Evolutionary conservation across 2,797 vertebrate genomes (phyloP).

Genomic region (Argyrosomus regius): DNA sequence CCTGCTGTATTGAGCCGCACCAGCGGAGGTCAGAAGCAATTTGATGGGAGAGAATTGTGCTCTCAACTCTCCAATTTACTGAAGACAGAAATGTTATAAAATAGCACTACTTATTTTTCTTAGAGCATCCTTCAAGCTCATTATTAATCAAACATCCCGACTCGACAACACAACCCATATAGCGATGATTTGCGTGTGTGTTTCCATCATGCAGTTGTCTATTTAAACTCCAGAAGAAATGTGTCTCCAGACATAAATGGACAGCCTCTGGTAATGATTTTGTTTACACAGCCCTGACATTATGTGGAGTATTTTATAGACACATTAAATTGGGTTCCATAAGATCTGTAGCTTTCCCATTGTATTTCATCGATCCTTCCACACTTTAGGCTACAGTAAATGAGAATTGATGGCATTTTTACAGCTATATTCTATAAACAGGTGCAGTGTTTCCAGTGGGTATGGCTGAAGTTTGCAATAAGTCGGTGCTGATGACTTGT

Average conservation of each 20-base stretch:
- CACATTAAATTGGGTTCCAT: conserved; percentile 11
- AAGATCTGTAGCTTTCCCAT: conserved; percentile 9
- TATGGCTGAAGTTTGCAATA: conserved; percentile 9
- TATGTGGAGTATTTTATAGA: background rate
- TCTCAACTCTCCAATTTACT: background rate
- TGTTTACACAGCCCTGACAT: conserved; percentile 7
- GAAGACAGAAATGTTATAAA: conserved; percentile 2
- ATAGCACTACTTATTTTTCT: conserved; percentile 9
- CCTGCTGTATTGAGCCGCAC: conserved; percentile 8
- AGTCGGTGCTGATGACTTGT: conserved; percentile 13
- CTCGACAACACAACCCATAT: background rate
- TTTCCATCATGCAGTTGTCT: background rate
- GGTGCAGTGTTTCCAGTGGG: background rate
- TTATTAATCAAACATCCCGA: conserved; percentile 7
- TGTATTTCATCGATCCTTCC: conserved; percentile 24
- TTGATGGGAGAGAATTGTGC: conserved; percentile 19
- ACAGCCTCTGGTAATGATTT: conserved; percentile 18
- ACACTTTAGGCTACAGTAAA: conserved; percentile 23
- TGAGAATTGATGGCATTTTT: conserved; percentile 26
- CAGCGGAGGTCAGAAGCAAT: conserved; percentile 36
- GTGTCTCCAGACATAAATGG: background rate
- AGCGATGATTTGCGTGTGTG: background rate
- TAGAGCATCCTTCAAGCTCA: background rate
- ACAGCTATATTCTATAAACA: background rate
- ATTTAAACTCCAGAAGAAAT: conserved; percentile 8